Conservation (phyloP, 92 coral and sea anemone species). For the Heteractis magnifica region DNA sequence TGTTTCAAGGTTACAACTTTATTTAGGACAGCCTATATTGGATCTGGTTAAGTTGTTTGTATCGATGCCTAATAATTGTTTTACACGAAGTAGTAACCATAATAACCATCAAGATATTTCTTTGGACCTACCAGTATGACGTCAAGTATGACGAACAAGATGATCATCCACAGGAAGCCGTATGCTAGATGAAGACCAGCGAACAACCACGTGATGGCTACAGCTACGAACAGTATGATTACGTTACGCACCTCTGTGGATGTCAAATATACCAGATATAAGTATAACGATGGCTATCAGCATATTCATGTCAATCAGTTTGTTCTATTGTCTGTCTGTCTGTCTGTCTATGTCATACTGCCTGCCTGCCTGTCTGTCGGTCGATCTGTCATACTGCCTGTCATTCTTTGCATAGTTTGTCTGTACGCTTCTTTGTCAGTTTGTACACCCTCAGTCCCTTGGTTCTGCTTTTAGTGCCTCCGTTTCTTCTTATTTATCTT, state of each 20-base stretch:
- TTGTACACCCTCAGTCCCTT: background rate
- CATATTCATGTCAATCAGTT: background rate
- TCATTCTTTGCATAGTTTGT: background rate
- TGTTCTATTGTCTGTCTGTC: background rate
- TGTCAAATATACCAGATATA: background rate
- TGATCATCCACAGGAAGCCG: slow-evolving; percentile 81
- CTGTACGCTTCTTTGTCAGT: background rate
- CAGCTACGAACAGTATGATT: slow-evolving; percentile 61
- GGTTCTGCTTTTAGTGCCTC: no score
- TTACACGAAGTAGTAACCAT: no score
- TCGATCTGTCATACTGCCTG: background rate
- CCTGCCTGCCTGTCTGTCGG: background rate
- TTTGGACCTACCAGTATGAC: slow-evolving; percentile 65
- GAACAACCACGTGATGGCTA: slow-evolving; percentile 88
- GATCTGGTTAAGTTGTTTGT: no score
- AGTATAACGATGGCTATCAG: background rate
- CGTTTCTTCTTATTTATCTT: no score
- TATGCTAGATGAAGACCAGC: slow-evolving; percentile 93
- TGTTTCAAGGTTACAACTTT: no score
- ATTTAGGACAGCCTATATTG: no score
- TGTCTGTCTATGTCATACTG: background rate
- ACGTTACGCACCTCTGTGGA: slow-evolving; percentile 77
- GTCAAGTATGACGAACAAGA: slow-evolving; percentile 72
- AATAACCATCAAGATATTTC: no score
- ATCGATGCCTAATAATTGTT: no score